Percentiles rank a stretch among this genome's conserved stretches.
Evolutionary conservation across 2,888 invertebrate genomes (phyloP).

Genomic region (Erebia aethiops): DNA sequence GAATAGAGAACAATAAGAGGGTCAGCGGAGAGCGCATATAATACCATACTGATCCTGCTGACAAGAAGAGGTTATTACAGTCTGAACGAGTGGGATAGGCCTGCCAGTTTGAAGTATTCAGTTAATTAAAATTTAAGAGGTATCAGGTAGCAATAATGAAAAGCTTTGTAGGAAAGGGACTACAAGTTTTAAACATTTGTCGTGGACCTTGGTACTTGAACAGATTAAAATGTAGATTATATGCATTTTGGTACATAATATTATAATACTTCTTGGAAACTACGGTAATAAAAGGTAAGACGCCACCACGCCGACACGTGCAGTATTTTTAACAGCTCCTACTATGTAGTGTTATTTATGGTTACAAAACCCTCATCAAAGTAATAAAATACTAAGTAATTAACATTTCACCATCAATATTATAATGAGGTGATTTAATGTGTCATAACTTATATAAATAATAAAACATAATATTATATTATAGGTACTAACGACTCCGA

Average conservation of each 20-base stretch:
- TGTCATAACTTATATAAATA: background rate
- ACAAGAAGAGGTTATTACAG: too few relatives aligned
- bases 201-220: too few relatives aligned
- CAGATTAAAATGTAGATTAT: too few relatives aligned
- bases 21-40: too few relatives aligned
- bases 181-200: background rate
- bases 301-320: slow-evolving; percentile 6
- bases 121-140: too few relatives aligned
- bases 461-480: background rate
- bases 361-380: background rate
- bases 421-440: background rate
- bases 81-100: too few relatives aligned
- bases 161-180: too few relatives aligned
- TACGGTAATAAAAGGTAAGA: background rate
- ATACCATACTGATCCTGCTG: too few relatives aligned
- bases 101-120: too few relatives aligned
- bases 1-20: too few relatives aligned
- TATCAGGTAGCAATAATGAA: too few relatives aligned
- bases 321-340: background rate
- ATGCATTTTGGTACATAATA: background rate
- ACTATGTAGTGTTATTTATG: slow-evolving; percentile 2
- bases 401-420: background rate
- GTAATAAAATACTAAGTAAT: slow-evolving; percentile 4
- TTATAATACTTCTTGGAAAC: background rate
- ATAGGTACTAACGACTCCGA: background rate